Percentiles rank a stretch among this genome's conserved stretches.
phyloP scores from a whole-genome alignment of 2,113 vertebrate species.

The Anarrhichthys ocellatus region DNA sequence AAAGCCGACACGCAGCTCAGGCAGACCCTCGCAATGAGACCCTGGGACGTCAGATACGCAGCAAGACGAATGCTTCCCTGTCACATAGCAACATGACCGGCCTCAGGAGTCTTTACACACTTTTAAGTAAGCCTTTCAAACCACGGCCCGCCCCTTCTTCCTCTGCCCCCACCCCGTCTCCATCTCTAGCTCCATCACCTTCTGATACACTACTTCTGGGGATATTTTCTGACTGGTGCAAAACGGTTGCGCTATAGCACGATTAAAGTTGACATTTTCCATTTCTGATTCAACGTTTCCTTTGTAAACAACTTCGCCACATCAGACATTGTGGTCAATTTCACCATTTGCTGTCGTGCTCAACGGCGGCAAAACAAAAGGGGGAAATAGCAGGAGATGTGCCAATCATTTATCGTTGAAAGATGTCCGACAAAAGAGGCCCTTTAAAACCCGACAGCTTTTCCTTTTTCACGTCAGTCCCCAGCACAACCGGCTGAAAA shows the following conservation, averaged over 20 bases:
- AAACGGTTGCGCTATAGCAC: conserved; percentile 67
- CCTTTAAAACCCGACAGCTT: conserved; percentile 57
- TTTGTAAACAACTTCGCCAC: conserved; percentile 72
- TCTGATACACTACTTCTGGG: conserved; percentile 62
- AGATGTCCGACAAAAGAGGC: conserved; percentile 74
- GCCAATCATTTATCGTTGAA: conserved; percentile 76
- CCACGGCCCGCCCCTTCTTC: conserved; percentile 47
- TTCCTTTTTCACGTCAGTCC: conserved; percentile 62
- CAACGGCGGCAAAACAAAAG: conserved; percentile 61
- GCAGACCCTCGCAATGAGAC: conserved; percentile 70
- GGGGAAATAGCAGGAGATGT: conserved; percentile 77
- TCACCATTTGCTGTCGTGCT: conserved; percentile 69
- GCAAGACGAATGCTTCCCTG: conserved; percentile 73
- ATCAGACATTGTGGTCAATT: conserved; percentile 73
- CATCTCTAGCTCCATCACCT: conserved; percentile 68
- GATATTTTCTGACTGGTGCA: conserved; percentile 75
- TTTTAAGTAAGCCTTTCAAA: conserved; percentile 71
- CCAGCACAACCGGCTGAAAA: conserved; percentile 27
- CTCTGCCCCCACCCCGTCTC: conserved; percentile 46
- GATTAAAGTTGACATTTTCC: conserved; percentile 82
- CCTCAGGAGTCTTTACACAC: conserved; percentile 67
- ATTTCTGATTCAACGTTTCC: conserved; percentile 73
- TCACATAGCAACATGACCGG: conserved; percentile 73
- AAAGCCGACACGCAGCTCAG: conserved; percentile 70
- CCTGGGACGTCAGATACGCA: conserved; percentile 70